Evolutionary conservation across 1,140 invertebrate genomes (phyloP), one percentile per base, ranked within the genome.

Genomic region (Drosophila kohkoa): DNA sequence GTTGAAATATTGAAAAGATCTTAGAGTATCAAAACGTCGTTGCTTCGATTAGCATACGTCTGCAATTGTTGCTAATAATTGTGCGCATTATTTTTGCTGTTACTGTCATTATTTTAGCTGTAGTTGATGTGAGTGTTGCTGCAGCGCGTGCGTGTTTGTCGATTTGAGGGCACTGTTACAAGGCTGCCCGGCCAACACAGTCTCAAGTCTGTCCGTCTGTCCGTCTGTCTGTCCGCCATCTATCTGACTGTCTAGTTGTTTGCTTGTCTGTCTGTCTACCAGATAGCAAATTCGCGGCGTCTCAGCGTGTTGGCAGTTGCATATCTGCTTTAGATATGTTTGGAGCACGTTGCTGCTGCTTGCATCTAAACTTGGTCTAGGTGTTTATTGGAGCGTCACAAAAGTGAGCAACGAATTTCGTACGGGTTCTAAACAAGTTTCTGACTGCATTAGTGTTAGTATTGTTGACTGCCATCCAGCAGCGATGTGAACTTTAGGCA

Each of bases 141-240:
- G 60, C 60, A 77, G 65, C 72, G 73, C 66, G 83, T 87, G 85
- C 85, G 85, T 88, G 80, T 55, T 86, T 71, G 70, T 70, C 62
- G 66, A 78, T 88, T 87, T 88, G 83, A 83, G 83, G 83, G 83
- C 83, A 89, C 80, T 88, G 85, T 88, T 88, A 88, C 83, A 88
- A 88, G 83, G 83, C 83, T 88, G 65, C 54, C 79, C 65, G 79
- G 75, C 71, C 77, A 20, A 57, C 15, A 55, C 25, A 25, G 49
- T 55, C 45, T 43, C 63, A 7, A 10, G 46, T 55, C 46, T 64
- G 54, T 51, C 55, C 30, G 46, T 55, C 35, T 64, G 54, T 51
- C 55, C 30, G 43, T 49, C 20, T 25, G 20, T 25, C 20, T 25
- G 43, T 49, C 58, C 25, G 11, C 4, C 11, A 30, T 25, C 59